Evolutionary conservation across 2,888 invertebrate genomes (phyloP).

Genomic region (Biston stratarius): DNA sequence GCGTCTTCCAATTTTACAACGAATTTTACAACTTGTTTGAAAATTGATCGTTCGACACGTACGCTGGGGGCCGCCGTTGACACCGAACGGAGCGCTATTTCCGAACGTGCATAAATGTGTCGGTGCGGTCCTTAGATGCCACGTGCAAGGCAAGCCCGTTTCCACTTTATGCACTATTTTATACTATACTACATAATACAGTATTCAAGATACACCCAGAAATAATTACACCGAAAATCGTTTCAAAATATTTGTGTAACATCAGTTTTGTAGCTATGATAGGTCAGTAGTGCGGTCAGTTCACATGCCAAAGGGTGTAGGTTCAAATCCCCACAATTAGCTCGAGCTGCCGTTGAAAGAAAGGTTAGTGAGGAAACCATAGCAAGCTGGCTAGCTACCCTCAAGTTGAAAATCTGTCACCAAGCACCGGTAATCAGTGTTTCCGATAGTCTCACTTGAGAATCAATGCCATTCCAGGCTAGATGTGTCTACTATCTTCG

Average conservation of each 20-base stretch:
- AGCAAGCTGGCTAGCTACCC: no score
- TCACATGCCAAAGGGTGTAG: no score
- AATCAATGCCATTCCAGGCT: no score
- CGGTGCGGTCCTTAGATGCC: conserved; percentile 32
- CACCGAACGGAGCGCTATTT: conserved; percentile 40
- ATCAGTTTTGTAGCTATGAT: no score
- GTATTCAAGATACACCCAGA: background rate
- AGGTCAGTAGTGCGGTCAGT: no score
- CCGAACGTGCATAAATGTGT: conserved; percentile 30
- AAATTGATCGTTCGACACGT: conserved; percentile 42
- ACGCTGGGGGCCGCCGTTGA: conserved; percentile 36
- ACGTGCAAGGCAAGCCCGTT: conserved; percentile 34
- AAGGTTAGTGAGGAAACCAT: no score
- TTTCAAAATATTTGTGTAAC: background rate
- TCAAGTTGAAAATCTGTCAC: no score
- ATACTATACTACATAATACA: background rate
- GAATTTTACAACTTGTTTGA: conserved; percentile 38
- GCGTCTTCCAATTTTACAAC: conserved; percentile 30
- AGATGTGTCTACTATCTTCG: no score
- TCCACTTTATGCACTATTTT: conserved; percentile 22
- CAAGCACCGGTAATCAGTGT: no score
- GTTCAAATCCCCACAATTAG: no score
- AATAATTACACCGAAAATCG: background rate
- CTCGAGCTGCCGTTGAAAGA: no score
- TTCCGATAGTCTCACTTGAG: no score